A percentile compares a stretch with the other conserved stretches of the same genome.
These are phyloP conservation scores for Charaxes varanes DNA, from an alignment of 1,140 invertebrate genomes.

Conservation along the genomic window DNA sequence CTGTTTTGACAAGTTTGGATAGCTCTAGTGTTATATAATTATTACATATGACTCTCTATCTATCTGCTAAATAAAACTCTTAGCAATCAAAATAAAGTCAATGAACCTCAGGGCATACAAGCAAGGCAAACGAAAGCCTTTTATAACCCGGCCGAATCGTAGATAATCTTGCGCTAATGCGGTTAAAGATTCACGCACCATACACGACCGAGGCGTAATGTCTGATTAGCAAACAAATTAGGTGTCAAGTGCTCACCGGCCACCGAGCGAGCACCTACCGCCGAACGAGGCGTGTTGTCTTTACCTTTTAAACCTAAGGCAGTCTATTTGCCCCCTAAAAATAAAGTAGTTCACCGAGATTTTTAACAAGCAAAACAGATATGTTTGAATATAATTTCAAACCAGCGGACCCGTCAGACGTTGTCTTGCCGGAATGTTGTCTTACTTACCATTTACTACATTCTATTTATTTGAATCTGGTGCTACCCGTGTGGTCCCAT, in stretches of 20 bases:
- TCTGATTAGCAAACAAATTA: constrained; percentile 29
- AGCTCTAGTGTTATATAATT: neutral
- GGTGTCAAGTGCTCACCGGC: constrained; percentile 34
- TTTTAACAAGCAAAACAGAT: constrained; percentile 68
- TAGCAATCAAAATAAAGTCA: no score
- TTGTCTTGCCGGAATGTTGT: no score
- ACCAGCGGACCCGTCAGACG: no score
- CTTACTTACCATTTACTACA: no score
- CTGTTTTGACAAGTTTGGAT: constrained; percentile 11
- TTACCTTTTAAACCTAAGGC: constrained; percentile 48
- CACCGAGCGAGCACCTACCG: constrained; percentile 31
- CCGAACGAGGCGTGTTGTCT: constrained; percentile 33
- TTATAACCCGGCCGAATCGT: constrained; percentile 1
- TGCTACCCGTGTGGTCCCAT: no score
- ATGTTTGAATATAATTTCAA: constrained; percentile 3
- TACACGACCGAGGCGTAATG: constrained; percentile 12
- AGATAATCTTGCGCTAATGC: constrained; percentile 5
- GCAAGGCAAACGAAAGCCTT: neutral
- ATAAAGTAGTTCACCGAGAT: constrained; percentile 62
- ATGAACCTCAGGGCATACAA: neutral
- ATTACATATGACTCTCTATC: no score
- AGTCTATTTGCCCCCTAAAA: constrained; percentile 63
- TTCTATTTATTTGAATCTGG: no score
- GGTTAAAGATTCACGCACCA: constrained; percentile 11
- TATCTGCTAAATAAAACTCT: no score